Base-by-base conservation (phyloP, 2,888 invertebrate genomes). In the Chorisops tibialis region DNA sequence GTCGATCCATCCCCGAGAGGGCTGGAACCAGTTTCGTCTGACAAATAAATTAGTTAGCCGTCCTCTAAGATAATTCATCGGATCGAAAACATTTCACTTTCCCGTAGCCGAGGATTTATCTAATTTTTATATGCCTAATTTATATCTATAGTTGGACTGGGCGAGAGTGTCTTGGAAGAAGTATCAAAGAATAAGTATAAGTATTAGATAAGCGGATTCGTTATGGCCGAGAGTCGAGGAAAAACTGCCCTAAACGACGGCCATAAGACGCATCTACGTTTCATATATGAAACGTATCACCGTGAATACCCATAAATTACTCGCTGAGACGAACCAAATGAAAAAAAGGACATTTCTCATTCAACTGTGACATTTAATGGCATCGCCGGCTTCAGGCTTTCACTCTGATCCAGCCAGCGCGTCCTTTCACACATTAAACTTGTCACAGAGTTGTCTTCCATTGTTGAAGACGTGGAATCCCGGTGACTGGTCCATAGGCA, bases 341-440 rank as follows among this genome's bases (percentile, higher is more conserved):
- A 37, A 58, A 65, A 64, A 60, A 65, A 65, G 62, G 64, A 62
- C 64, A 65, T 65, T 59, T 65, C 62, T 65, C 62, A 65, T 65
- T 65, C 64, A 60, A 41, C 56, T 38, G 58, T 60, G 62, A 65
- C 64, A 62, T 56, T 62, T 62, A 64, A 65, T 65, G 60, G 60
- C 58, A 59, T 61, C 50, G 41, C 47, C 59, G 14, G 37, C 24
- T 45, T 50, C 19, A 62, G 59, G 59, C 60, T 64, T 62, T 64
- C 56, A 59, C n/a, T n/a, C 62, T 58, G 41, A 56, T 62, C 49
- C 62, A 47, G 43, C 37, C 19, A 59, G 30, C 11, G 24, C 43
- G 61, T 64, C 64, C 64, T 62, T 64, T 64, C 52, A 60, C 56
- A 62, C 62, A 62, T 62, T 59, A 56, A 64, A 60, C 62, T 60